These are phyloP conservation scores for Morone chrysops DNA, from an alignment of 2,113 vertebrate species.

Conservation along the genomic window DNA sequence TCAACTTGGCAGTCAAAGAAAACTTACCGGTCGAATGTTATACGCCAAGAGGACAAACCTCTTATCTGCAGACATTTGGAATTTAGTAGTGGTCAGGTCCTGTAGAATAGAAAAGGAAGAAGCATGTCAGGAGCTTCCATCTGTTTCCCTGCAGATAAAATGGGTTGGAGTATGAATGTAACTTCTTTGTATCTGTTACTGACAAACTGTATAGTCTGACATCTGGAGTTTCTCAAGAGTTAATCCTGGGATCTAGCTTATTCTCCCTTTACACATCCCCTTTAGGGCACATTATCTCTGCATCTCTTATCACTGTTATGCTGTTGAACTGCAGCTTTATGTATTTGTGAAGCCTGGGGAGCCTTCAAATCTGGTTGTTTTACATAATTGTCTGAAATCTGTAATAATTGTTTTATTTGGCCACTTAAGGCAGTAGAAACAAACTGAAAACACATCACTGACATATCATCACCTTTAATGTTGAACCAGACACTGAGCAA, in stretches of 20 bases:
- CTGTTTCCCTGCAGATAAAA: background rate
- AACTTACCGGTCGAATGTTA: slow-evolving; percentile 83
- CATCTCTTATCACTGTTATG: background rate
- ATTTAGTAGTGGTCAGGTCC: slow-evolving; percentile 74
- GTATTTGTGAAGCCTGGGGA: background rate
- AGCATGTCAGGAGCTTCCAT: background rate
- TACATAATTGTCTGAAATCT: no score
- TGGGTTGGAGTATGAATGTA: background rate
- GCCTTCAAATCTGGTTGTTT: background rate
- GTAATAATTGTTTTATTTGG: no score
- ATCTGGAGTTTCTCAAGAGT: background rate
- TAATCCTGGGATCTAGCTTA: background rate
- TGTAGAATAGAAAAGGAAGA: slow-evolving; percentile 22
- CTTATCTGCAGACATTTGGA: slow-evolving; percentile 85
- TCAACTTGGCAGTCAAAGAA: slow-evolving; percentile 6
- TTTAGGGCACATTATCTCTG: background rate
- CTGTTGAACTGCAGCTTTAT: background rate
- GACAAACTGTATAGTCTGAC: background rate
- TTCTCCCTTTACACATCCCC: background rate
- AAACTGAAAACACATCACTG: no score
- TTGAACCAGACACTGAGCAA: no score
- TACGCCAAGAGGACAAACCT: slow-evolving; percentile 84
- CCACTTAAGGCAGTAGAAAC: no score
- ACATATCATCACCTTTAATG: no score
- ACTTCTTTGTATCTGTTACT: background rate